Conservation (phyloP, 1,140 invertebrate species). For the Drosophila varians region DNA sequence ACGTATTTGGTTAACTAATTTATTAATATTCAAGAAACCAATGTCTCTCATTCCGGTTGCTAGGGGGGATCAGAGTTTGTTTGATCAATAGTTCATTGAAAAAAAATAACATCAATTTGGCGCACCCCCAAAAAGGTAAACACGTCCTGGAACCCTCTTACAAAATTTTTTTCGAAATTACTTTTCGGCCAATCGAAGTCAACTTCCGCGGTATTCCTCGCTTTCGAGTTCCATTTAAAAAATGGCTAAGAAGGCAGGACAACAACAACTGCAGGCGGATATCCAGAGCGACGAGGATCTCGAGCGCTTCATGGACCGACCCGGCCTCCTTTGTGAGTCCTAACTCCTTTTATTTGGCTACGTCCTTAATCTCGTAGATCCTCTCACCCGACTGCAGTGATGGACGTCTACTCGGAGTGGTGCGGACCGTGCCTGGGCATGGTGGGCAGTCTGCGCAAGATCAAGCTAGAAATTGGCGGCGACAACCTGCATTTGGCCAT, state of each 20-base stretch:
- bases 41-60: not conserved
- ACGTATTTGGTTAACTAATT: constrained; percentile 69
- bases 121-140: not conserved
- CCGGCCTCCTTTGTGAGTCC: constrained; percentile 90
- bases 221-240: constrained; percentile 2
- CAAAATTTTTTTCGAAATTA: constrained; percentile 25
- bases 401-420: constrained; percentile 97
- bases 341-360: not conserved
- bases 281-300: constrained; percentile 93
- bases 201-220: not conserved
- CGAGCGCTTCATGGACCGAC: constrained; percentile 89
- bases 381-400: constrained; percentile 85
- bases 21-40: constrained; percentile 3
- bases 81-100: constrained; percentile 62
- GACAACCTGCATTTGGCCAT: constrained; percentile 91
- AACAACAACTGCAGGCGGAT: constrained; percentile 90
- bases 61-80: constrained; percentile 21
- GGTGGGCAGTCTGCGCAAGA: constrained; percentile 93
- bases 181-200: not conserved
- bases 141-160: not conserved
- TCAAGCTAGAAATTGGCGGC: constrained; percentile 94
- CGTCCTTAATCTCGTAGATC: fast-evolving
- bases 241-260: constrained; percentile 89
- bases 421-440: constrained; percentile 95
- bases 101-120: constrained; percentile 21